Evolutionary conservation across 2,113 vertebrate genomes (phyloP).

Genomic region (Poeciliopsis turrubarensis): DNA sequence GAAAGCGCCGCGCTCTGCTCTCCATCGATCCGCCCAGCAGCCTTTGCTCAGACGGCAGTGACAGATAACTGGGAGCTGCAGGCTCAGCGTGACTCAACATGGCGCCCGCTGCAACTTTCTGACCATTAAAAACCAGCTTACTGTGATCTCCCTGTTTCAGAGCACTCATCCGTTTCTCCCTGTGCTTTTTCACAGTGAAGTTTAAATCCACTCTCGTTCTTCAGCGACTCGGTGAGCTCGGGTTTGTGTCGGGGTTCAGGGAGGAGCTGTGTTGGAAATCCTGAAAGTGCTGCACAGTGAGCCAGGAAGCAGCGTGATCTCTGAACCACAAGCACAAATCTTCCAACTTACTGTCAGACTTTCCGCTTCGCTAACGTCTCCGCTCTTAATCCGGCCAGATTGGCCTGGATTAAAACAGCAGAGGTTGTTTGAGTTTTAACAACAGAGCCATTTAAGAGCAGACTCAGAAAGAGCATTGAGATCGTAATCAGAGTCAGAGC

Average conservation of each 20-base stretch:
- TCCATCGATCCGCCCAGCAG: conserved; percentile 59
- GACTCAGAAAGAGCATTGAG: conserved; percentile 79
- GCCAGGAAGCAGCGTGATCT: conserved; percentile 29
- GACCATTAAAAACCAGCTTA: conserved; percentile 64
- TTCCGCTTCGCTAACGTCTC: conserved; percentile 40
- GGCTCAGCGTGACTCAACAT: conserved; percentile 56
- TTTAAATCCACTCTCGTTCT: neutral
- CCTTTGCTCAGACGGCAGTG: conserved; percentile 67
- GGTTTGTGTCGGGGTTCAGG: neutral
- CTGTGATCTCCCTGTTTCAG: conserved; percentile 63
- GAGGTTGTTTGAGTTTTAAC: conserved; percentile 68
- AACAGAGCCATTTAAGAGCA: conserved; percentile 69
- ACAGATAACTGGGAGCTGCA: conserved; percentile 53
- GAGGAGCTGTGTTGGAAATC: neutral
- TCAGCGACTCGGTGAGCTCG: neutral
- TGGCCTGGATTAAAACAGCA: conserved; percentile 47
- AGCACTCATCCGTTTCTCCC: conserved; percentile 3
- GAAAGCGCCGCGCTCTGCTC: conserved; percentile 28
- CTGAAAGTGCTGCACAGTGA: conserved; percentile 19
- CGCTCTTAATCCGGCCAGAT: conserved; percentile 44
- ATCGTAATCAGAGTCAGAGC: conserved; percentile 78
- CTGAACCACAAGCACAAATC: conserved; percentile 34
- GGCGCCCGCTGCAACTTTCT: conserved; percentile 33
- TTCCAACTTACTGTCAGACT: conserved; percentile 44
- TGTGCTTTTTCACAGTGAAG: conserved; percentile 1